Evolutionary conservation across 2,888 invertebrate genomes (phyloP).

Genomic region (Drosophila demipolita): DNA sequence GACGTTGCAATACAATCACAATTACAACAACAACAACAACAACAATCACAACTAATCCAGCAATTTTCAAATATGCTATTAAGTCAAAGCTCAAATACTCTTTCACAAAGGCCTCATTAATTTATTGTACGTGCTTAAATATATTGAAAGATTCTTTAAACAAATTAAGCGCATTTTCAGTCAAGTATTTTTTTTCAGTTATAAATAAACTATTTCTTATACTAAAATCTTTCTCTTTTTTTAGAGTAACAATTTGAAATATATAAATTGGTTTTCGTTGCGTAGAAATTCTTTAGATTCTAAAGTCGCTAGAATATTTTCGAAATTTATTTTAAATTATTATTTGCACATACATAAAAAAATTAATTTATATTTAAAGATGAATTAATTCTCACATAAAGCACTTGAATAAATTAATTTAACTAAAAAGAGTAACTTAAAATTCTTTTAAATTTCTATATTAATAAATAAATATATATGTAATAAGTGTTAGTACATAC

Average conservation of each 20-base stretch:
- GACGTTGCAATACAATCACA: slow-evolving; percentile 72
- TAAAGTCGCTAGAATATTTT: too few species aligned
- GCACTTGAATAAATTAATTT: neutral
- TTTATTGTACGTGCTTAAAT: neutral
- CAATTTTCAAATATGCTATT: slow-evolving; percentile 23
- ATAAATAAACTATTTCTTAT: neutral
- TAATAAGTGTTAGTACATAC: neutral
- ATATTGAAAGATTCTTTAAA: neutral
- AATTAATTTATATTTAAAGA: too few species aligned
- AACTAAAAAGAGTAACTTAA: neutral
- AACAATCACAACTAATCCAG: slow-evolving; percentile 27
- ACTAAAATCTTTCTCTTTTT: neutral
- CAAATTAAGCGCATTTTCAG: neutral
- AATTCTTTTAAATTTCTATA: neutral
- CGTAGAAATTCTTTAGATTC: neutral
- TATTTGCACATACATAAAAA: too few species aligned
- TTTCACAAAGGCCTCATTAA: slow-evolving; percentile 9
- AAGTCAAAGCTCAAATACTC: slow-evolving; percentile 44
- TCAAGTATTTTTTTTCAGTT: neutral
- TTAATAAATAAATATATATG: neutral
- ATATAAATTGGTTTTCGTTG: neutral
- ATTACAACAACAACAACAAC: slow-evolving; percentile 28
- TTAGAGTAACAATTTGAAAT: neutral
- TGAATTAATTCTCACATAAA: too few species aligned
- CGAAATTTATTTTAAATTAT: too few species aligned